Base-by-base conservation (phyloP, 53 echinoderm and acorn worm genomes). In the Temnopleurus reevesii region DNA sequence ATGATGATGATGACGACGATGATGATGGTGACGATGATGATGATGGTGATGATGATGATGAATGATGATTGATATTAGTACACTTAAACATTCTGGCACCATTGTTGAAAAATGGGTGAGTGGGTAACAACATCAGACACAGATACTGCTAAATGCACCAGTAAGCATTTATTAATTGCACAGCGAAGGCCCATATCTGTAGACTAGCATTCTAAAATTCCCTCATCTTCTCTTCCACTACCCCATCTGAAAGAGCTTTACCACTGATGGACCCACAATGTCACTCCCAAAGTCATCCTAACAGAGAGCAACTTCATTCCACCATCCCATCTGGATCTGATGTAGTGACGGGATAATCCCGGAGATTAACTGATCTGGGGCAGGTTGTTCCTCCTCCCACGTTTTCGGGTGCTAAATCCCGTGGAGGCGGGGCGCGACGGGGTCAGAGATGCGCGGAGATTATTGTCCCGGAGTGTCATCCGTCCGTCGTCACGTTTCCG, bases 261-360 rank as follows among this genome's bases (percentile, higher is more conserved):
- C 19, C 71, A n/a, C 5, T 19, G 41, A 41, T 38, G 49, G 27
- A 49, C 49, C 47, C 29, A 79, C 79, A 79, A 79, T 79, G 79
- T 46, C 49, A 30, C 18, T 49, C 79, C 15, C 38, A 79, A 47
- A 79, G 79, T 79, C 79, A 30, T 79, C 56, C 38, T 33, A 83
- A 83, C 85, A 85, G 85, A 60, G 85, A 45, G 29, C 12, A 27
- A 23, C 85, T 60, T 61, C 61, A 85, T 41, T 60, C 31, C 12
- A 18, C 61, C 19, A 1, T 4, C 43, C 85, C 85, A 85, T 85
- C 85, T 85, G 85, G 85, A 59, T 85, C 44, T 85, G 85, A 85
- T 85, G 85, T 55, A 34, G 55, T 85, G 85, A 43, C 3, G 60
- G 85, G 85, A 85, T 85, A 85, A 85, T 85, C 85, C 85, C 36